Conservation (phyloP, 2,888 invertebrate genomes). For the Limenitis camilla region DNA sequence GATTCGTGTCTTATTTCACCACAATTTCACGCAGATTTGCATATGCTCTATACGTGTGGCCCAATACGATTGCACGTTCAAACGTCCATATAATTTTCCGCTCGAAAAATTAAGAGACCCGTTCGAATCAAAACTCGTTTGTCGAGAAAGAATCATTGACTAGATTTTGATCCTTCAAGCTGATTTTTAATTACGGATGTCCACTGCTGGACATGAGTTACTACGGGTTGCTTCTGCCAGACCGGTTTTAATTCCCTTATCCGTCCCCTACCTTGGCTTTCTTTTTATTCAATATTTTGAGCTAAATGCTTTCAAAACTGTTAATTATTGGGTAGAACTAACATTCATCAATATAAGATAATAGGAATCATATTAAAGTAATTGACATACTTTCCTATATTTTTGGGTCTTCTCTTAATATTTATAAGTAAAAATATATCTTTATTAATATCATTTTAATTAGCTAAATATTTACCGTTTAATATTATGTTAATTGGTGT, state of each 20-base stretch:
- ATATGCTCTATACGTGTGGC: slow-evolving; percentile 33
- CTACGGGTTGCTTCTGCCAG: too few relatives aligned
- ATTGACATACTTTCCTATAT: too few relatives aligned
- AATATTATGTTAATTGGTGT: slow-evolving; percentile 8
- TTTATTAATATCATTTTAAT: not conserved
- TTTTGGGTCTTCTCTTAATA: not conserved
- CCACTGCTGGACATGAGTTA: too few relatives aligned
- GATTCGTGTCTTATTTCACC: slow-evolving; percentile 25
- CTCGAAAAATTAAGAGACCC: slow-evolving; percentile 28
- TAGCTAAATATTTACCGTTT: not conserved
- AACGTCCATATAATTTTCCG: slow-evolving; percentile 51
- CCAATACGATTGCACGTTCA: slow-evolving; percentile 43
- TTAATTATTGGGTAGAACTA: too few relatives aligned
- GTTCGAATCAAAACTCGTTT: slow-evolving; percentile 13
- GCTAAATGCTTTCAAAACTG: too few relatives aligned
- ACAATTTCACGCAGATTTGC: slow-evolving; percentile 50
- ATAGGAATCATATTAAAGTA: too few relatives aligned
- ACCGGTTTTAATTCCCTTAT: too few relatives aligned
- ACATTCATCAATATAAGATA: too few relatives aligned
- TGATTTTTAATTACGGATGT: too few relatives aligned
- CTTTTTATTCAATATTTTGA: too few relatives aligned
- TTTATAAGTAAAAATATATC: not conserved
- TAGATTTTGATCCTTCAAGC: slow-evolving; percentile 5
- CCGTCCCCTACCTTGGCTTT: too few relatives aligned
- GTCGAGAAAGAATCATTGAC: slow-evolving; percentile 1